Percentiles rank a stretch among this genome's conserved stretches.
Conservation (phyloP, 2,113 vertebrate genomes). For the Triplophysa tibetana region DNA sequence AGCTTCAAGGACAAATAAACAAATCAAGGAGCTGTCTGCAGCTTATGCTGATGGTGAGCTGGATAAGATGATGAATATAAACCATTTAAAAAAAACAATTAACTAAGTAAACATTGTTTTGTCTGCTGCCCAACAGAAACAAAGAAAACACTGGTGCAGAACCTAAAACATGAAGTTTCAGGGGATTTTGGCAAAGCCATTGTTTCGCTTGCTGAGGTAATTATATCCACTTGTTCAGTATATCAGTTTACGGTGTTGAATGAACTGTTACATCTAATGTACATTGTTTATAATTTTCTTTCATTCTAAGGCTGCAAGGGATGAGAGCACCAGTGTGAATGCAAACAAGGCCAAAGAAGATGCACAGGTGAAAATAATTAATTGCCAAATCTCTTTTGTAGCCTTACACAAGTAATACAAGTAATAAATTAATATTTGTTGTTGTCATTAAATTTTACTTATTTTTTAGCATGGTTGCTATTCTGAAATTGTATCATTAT, state of each 20-base stretch:
- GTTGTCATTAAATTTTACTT: background rate
- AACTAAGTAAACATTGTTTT: background rate
- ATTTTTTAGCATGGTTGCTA: background rate
- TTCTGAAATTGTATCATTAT: background rate
- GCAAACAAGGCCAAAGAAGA: slow-evolving; percentile 66
- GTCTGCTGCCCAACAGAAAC: slow-evolving; percentile 63
- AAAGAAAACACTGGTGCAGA: slow-evolving; percentile 68
- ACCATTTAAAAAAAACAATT: background rate
- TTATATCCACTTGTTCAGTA: background rate
- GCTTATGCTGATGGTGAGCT: slow-evolving; percentile 57
- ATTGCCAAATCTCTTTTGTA: background rate
- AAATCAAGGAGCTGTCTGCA: slow-evolving; percentile 73
- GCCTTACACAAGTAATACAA: background rate
- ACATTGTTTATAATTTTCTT: background rate
- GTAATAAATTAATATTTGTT: background rate
- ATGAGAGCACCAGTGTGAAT: slow-evolving; percentile 64
- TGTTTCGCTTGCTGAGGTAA: slow-evolving; percentile 75
- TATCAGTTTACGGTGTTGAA: background rate
- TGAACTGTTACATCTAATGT: background rate
- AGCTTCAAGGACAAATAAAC: slow-evolving; percentile 73
- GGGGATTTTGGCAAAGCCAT: slow-evolving; percentile 74
- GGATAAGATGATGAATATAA: background rate
- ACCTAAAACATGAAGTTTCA: slow-evolving; percentile 70
- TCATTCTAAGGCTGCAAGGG: slow-evolving; percentile 64
- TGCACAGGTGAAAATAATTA: slow-evolving; percentile 64